phyloP scores from a whole-genome alignment of 2,797 vertebrate genomes.

The Garrulus glandarius region DNA sequence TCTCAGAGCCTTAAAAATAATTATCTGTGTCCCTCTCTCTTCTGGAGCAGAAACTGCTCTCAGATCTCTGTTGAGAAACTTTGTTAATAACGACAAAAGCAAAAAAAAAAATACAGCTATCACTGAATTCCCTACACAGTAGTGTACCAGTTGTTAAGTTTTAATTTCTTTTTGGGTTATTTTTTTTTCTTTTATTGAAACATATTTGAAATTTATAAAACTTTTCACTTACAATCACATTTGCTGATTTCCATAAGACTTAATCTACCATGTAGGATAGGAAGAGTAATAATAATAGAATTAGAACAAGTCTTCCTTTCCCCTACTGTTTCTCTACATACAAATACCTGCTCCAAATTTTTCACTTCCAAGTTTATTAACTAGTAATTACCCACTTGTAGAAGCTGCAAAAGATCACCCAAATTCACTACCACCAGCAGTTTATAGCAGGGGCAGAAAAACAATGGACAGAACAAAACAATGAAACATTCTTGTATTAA shows the following conservation, averaged over 20 bases:
- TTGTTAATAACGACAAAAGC: background rate
- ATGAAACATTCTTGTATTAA: background rate
- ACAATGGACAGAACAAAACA: background rate
- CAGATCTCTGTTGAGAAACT: background rate
- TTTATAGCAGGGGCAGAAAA: background rate
- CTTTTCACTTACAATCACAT: background rate
- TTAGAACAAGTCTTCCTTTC: background rate
- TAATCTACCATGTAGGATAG: background rate
- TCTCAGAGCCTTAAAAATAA: background rate
- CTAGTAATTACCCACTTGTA: background rate
- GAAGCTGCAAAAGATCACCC: background rate
- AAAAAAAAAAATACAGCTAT: background rate
- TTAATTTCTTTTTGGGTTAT: background rate
- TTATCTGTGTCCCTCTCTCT: background rate
- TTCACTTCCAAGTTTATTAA: background rate
- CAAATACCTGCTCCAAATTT: background rate
- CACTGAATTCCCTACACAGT: background rate
- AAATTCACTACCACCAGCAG: background rate
- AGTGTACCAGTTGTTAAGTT: background rate
- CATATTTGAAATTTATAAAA: background rate
- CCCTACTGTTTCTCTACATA: background rate
- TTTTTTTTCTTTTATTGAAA: fast-evolving
- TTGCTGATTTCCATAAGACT: background rate
- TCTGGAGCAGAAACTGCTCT: background rate
- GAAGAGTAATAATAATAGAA: background rate